Conservation (phyloP, 2,888 invertebrate species). For the Caenorhabditis angaria region DNA sequence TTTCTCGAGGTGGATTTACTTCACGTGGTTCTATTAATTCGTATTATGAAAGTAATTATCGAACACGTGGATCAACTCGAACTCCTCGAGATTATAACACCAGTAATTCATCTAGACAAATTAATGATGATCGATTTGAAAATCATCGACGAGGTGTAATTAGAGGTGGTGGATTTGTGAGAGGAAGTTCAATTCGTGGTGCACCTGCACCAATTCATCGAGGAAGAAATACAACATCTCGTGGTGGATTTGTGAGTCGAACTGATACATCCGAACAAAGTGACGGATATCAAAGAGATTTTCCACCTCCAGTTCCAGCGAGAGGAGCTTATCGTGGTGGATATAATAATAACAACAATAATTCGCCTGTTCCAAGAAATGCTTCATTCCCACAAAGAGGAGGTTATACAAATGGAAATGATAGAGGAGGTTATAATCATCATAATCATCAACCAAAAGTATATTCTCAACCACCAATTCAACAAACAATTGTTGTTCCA, state of each 20-base stretch:
- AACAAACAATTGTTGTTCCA: constrained; percentile 10
- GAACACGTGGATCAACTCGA: background rate
- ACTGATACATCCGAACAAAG: constrained; percentile 32
- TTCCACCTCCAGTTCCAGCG: constrained; percentile 19
- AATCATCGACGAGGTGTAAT: constrained; percentile 44
- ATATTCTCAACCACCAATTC: constrained; percentile 5
- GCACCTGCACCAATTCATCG: background rate
- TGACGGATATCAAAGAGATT: constrained; percentile 28
- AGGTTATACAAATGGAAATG: constrained; percentile 11
- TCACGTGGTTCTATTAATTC: no score
- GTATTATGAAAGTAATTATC: no score
- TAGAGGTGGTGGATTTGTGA: constrained; percentile 15
- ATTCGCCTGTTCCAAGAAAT: background rate
- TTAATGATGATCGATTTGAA: constrained; percentile 31
- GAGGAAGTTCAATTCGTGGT: constrained; percentile 5
- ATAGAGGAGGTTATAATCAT: constrained; percentile 21
- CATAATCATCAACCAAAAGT: background rate
- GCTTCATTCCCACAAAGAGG: constrained; percentile 9
- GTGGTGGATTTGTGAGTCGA: constrained; percentile 9
- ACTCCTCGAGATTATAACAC: background rate
- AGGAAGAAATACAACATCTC: constrained; percentile 4
- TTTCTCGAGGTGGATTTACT: background rate
- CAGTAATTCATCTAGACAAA: background rate
- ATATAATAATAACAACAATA: background rate
- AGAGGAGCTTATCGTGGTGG: background rate